Conservation (phyloP, 2,113 vertebrate species). For the Sapajus apella region DNA sequence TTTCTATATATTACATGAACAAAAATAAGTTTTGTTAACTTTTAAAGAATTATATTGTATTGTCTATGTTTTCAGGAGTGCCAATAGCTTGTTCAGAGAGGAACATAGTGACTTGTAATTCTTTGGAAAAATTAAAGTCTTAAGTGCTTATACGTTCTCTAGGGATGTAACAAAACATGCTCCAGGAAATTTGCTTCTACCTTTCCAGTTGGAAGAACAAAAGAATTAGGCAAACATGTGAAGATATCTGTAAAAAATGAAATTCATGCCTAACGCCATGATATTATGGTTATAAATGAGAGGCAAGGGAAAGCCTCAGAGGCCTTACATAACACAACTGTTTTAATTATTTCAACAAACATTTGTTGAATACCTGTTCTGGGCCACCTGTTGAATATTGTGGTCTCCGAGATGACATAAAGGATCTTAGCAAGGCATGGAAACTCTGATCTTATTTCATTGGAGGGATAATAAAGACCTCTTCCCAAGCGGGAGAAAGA, state of each 20-base stretch:
- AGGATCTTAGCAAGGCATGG: neutral
- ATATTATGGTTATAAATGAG: neutral
- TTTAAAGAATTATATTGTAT: slow-evolving; percentile 47
- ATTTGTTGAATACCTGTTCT: neutral
- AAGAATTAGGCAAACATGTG: neutral
- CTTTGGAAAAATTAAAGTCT: slow-evolving; percentile 53
- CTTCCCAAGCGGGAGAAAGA: neutral
- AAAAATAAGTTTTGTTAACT: slow-evolving; percentile 59
- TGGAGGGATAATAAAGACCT: neutral
- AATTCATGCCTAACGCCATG: neutral
- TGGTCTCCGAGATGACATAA: neutral
- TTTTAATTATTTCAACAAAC: neutral
- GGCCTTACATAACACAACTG: neutral
- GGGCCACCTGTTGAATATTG: neutral
- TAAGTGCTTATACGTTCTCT: slow-evolving; percentile 22
- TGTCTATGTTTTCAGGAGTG: slow-evolving; percentile 12
- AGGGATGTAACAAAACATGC: neutral
- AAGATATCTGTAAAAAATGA: neutral
- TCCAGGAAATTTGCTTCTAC: neutral
- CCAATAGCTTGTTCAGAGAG: slow-evolving; percentile 55
- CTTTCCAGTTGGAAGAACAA: neutral
- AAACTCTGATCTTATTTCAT: neutral
- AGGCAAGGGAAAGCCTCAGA: neutral
- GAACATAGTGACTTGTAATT: slow-evolving; percentile 48
- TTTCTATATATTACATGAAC: slow-evolving; percentile 50